phyloP scores from a whole-genome alignment of 2,888 invertebrate species.

The Alsophila aescularia region DNA sequence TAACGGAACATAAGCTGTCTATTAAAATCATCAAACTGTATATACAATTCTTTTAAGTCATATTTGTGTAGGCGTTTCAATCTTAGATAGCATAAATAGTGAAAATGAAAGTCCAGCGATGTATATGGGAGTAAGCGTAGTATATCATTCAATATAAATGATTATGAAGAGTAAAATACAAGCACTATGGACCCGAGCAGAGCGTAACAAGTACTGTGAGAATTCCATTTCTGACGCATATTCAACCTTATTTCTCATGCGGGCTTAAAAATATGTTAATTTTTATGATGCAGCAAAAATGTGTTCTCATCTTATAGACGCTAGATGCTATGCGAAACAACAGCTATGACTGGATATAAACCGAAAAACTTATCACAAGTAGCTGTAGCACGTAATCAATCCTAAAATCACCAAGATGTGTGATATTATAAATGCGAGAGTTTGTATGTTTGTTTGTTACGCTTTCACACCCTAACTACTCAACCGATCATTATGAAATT shows the following conservation, averaged over 20 bases:
- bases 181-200: constrained; percentile 45
- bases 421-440: background rate
- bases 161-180: constrained; percentile 45
- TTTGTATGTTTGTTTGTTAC: too few species aligned
- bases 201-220: constrained; percentile 43
- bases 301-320: constrained; percentile 40
- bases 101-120: constrained; percentile 47
- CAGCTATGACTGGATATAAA: constrained; percentile 32
- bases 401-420: background rate
- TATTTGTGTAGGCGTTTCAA: constrained; percentile 20
- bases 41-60: constrained; percentile 2
- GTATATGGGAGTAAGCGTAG: constrained; percentile 49
- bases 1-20: constrained; percentile 62
- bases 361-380: constrained; percentile 3
- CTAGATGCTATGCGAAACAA: constrained; percentile 38
- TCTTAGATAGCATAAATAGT: constrained; percentile 25
- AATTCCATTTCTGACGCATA: constrained; percentile 44
- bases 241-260: constrained; percentile 10
- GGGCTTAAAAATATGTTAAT: constrained; percentile 28
- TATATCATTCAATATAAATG: constrained; percentile 42
- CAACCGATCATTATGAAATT: too few species aligned
- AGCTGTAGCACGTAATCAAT: background rate
- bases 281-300: constrained; percentile 40
- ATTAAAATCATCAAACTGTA: constrained; percentile 30
- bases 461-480: too few species aligned